Evolutionary conservation across 2,113 vertebrate species (phyloP).

Genomic region (Ovis aries): ARS-UI_Ramb_v3.0 NC_056070.1:47944001-47944500

Average conservation of each 20-base stretch:
- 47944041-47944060: not conserved
- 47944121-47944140: not conserved
- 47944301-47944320: not conserved
- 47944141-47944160: not conserved
- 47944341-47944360: not conserved
- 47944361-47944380: fast-evolving
- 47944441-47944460: not conserved
- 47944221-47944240: not conserved
- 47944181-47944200: not conserved
- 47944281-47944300: not conserved
- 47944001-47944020: not conserved
- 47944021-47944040: not conserved
- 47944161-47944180: fast-evolving
- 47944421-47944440: not conserved
- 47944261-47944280: not conserved
- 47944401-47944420: not conserved
- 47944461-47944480: not conserved
- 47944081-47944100: not conserved
- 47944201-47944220: fast-evolving
- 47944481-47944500: not conserved
- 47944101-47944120: not conserved
- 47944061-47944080: fast-evolving
- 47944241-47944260: fast-evolving
- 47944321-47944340: not conserved
- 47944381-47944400: not conserved